Evolutionary conservation across 2,113 vertebrate genomes (phyloP).

Genomic region (Raphicerus campestris): DNA sequence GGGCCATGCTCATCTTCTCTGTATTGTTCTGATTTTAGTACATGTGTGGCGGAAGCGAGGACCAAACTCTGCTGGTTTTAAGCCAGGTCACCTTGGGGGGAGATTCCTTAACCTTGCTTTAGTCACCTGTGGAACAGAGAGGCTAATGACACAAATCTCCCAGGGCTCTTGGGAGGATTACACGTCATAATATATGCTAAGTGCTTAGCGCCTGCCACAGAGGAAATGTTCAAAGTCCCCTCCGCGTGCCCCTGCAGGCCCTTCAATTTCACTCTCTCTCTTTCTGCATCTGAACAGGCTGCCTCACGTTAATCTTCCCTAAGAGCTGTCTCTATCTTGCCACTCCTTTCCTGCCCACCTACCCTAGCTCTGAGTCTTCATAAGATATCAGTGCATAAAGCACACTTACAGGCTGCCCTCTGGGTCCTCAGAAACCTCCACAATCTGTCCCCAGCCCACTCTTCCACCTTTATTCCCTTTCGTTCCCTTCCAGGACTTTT

Average conservation of each 20-base stretch:
- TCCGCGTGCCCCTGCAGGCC: neutral
- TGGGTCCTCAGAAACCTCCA: neutral
- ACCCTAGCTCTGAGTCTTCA: neutral
- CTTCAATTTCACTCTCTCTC: neutral
- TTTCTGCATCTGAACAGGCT: neutral
- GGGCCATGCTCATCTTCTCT: neutral
- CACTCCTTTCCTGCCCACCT: neutral
- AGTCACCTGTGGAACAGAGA: neutral
- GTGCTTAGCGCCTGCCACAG: rapidly evolving
- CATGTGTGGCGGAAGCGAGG: neutral
- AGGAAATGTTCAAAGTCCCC: neutral
- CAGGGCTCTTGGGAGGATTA: neutral
- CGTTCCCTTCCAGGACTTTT: no score
- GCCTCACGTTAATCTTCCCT: rapidly evolving
- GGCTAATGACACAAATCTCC: neutral
- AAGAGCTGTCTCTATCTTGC: neutral
- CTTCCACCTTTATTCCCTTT: neutral
- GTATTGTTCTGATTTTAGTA: neutral
- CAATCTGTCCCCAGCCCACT: neutral
- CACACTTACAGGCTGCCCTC: neutral
- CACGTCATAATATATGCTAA: neutral
- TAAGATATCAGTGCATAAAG: neutral
- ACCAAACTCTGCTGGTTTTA: neutral
- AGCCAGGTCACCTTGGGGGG: neutral
- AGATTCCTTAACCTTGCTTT: neutral